Percentiles rank a stretch among this genome's conserved stretches.
Conservation (phyloP, 2,888 invertebrate genomes). For the Spialia ferax region DNA sequence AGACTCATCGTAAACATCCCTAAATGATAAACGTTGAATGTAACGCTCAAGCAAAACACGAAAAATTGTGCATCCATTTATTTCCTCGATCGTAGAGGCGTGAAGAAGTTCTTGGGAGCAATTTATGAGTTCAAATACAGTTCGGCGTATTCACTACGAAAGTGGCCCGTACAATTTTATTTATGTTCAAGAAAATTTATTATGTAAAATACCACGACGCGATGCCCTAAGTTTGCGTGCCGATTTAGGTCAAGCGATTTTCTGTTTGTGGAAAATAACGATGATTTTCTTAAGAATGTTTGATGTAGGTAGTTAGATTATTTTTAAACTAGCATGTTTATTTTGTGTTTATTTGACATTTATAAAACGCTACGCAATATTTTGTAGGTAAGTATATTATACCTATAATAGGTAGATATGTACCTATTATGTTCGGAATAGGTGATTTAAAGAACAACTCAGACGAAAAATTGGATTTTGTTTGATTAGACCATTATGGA, state of each 20-base stretch:
- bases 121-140: constrained; percentile 65
- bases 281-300: constrained; percentile 20
- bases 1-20: constrained; percentile 80
- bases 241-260: constrained; percentile 14
- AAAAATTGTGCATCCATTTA: constrained; percentile 79
- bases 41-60: constrained; percentile 76
- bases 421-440: too few relatives aligned
- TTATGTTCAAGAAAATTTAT: constrained; percentile 35
- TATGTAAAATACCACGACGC: constrained; percentile 20
- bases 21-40: constrained; percentile 85
- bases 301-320: constrained; percentile 19
- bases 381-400: too few relatives aligned
- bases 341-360: background rate
- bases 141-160: constrained; percentile 45
- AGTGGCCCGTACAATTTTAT: constrained; percentile 45
- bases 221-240: constrained; percentile 15
- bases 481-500: too few relatives aligned
- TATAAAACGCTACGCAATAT: too few relatives aligned
- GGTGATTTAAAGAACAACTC: too few relatives aligned
- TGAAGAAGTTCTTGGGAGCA: constrained; percentile 69
- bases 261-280: constrained; percentile 14
- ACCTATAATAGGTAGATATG: too few relatives aligned
- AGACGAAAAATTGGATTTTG: too few relatives aligned
- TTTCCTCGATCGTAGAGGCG: constrained; percentile 71
- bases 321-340: background rate